Conservation (phyloP, 2,113 vertebrate species). For the Marmota flaviventris region DNA sequence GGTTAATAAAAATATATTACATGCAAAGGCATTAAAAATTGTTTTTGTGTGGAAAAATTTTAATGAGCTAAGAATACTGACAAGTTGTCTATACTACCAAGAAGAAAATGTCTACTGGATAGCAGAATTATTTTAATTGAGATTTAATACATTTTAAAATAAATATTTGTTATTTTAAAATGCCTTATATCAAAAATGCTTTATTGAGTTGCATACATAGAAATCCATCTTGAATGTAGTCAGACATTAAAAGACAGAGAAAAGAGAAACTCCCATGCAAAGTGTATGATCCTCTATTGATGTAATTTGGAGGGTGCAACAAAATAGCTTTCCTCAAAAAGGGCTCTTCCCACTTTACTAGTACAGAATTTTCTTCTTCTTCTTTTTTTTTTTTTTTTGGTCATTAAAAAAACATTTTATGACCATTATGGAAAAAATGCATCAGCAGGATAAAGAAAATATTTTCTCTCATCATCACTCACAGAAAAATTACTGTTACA, state of each 20-base stretch:
- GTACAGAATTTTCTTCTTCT: background rate
- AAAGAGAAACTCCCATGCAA: background rate
- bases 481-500: constrained; percentile 41
- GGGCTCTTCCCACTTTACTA: background rate
- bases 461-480: background rate
- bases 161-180: background rate
- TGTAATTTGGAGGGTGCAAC: background rate
- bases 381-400: background rate
- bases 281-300: background rate
- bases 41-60: constrained; percentile 36
- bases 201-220: background rate
- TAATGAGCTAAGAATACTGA: background rate
- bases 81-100: background rate
- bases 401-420: background rate
- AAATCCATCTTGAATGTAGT: background rate
- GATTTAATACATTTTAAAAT: constrained; percentile 50
- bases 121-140: constrained; percentile 28
- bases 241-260: constrained; percentile 1
- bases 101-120: background rate
- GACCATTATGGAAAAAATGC: background rate
- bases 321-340: background rate
- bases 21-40: background rate
- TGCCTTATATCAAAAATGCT: background rate
- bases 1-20: constrained; percentile 4
- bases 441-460: background rate